Base-by-base conservation (phyloP, 2,113 vertebrate genomes). In the Burhinus bistriatus region DNA sequence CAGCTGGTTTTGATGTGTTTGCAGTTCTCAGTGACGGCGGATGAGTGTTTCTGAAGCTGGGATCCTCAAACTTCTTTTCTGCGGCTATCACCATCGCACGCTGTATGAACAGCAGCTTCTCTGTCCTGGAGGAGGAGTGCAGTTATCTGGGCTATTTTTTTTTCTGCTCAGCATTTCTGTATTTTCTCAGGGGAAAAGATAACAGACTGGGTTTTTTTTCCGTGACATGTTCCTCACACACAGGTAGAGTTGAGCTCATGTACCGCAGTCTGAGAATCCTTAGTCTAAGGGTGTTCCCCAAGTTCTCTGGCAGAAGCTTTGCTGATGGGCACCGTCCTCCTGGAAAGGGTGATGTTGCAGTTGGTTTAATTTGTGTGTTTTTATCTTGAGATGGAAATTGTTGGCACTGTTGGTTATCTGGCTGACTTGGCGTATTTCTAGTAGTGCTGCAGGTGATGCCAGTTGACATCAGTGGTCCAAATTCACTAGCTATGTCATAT, bases 11-110 rank as follows among this genome's bases (percentile, higher is more conserved):
- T 84, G 40, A 42, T 29, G 26, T 51, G 16, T 59, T 83, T 88
- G 36, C 6, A 32, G 27, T 72, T 80, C 45, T n/a, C 11, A 5
- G 57, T 61, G 27, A 30, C 40, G 36, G 25, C 32, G 34, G 42
- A 45, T 55, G 38, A 38, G 10, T 54, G 27, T 57, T 87, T 51
- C 62, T 76, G 59, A 49, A 89, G n/a, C 36, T 54, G 75, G 30
- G 47, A 21, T 80, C 34, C 23, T 83, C 58, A 36, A 22, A 29
- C n/a, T 47, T 77, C 0, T 0, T 75, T 91, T 81, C 49, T 6
- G 14, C 2, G 2, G 45, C 45, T 75, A 7, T 32, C 4, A 1
- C 17, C 8, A 5, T 73, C 0, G 3, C 22, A 8, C 0, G 0
- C 26, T 55, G 34, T 79, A 20, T 1, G 3, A 77, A 20, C 27